Evolutionary conservation across 2,113 vertebrate genomes (phyloP).

Genomic region (Coreoperca whiteheadi): DNA sequence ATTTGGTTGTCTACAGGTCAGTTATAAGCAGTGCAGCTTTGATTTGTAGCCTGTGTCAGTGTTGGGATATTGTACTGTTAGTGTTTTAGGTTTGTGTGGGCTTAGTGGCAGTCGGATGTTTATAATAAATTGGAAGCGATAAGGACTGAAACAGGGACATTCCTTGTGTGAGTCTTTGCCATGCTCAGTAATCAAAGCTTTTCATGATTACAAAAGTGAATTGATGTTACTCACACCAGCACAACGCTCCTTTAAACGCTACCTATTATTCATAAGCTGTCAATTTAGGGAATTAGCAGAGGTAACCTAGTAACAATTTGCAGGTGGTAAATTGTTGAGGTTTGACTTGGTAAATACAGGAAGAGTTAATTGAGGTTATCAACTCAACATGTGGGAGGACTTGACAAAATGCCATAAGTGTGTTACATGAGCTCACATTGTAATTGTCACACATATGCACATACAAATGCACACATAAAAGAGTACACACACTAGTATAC

Average conservation of each 20-base stretch:
- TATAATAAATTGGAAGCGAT: constrained; percentile 61
- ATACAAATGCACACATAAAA: constrained; percentile 41
- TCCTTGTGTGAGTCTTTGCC: constrained; percentile 68
- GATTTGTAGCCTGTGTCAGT: constrained; percentile 15
- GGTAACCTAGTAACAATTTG: constrained; percentile 77
- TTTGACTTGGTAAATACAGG: constrained; percentile 78
- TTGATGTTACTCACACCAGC: constrained; percentile 75
- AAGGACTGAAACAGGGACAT: constrained; percentile 53
- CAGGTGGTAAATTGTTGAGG: constrained; percentile 72
- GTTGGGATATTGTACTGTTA: constrained; percentile 3
- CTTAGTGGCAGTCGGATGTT: constrained; percentile 39
- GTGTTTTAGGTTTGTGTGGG: not conserved
- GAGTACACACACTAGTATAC: constrained; percentile 30
- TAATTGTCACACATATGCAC: constrained; percentile 71
- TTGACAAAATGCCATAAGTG: constrained; percentile 76
- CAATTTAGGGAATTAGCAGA: constrained; percentile 79
- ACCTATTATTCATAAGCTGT: constrained; percentile 83
- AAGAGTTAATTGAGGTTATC: constrained; percentile 81
- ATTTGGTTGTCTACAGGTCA: not conserved
- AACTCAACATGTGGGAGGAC: constrained; percentile 71
- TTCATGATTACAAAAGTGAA: constrained; percentile 74
- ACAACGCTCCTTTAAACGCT: constrained; percentile 74
- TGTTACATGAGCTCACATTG: constrained; percentile 73
- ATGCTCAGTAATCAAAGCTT: constrained; percentile 73
- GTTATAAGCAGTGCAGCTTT: constrained; percentile 19